Base-by-base conservation (phyloP, 1,140 invertebrate genomes). In the Drosophila asahinai region DNA sequence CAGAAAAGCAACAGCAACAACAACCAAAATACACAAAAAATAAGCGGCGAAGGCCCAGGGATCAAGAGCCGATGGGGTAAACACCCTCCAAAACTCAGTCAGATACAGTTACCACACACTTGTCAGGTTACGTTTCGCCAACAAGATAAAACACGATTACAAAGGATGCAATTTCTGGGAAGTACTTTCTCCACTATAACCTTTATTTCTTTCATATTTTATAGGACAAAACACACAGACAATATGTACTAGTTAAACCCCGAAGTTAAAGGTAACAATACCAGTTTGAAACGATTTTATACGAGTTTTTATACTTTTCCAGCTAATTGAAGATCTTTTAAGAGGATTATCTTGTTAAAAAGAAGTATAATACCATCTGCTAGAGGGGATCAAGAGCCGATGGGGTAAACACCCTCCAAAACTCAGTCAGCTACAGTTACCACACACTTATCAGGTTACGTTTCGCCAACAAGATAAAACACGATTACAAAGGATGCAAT, bases 1-100 rank as follows among this genome's bases (percentile, higher is more conserved):
- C 64, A 58, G 67, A 33, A 71, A 71, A 42, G n/a, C 48, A 63
- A 55, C 67, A 71, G 55, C 67, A 71, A 54, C 40, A 67, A 38
- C 22, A 55, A 63, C 33, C 52, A 76, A 60, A 77, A 76, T 57
- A 57, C 19, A 66, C 63, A 45, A 52, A 67, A 51, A 52, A 52
- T 62, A 36, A 19, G 49, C 33, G 30, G 27, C 51, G 30, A 71
- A 54, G 30, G 40, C 11, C 48, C 40, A 25, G 27, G 5, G 5
- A 27, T 6, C 25, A 47, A 38, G 12, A 27, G 27, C 14, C 63
- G 67, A 68, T 15, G 30, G n/a, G 0, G 1, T 11, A n/a, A 38
- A 57, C 52, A 71, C 67, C 15, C 67, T 71, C 2, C 8, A 22
- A 55, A 57, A 57, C 11, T 52, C 27, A 19, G 25, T 0, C 5